Percentiles rank a stretch among this genome's conserved stretches.
These are phyloP conservation scores for Dasyurus viverrinus DNA, from an alignment of 2,113 vertebrate species.

Conservation along the genomic window DNA sequence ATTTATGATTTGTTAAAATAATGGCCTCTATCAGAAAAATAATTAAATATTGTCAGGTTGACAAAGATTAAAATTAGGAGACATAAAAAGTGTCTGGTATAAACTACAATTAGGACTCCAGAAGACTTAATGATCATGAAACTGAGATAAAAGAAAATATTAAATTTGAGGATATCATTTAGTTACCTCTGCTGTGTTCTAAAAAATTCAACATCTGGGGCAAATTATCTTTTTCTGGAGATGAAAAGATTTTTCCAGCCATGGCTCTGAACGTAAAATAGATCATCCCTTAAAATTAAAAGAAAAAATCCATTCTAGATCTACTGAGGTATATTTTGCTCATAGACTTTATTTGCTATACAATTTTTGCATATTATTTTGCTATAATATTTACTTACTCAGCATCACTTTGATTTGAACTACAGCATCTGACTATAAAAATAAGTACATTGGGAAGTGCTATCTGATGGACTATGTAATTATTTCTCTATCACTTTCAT, in stretches of 20 bases:
- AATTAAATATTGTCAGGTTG: background rate
- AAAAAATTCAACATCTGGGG: background rate
- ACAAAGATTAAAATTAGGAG: background rate
- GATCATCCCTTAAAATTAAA: background rate
- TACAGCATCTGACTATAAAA: background rate
- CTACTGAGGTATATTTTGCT: background rate
- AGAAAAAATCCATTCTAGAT: background rate
- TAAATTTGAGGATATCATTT: background rate
- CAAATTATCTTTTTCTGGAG: background rate
- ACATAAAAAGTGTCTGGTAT: background rate
- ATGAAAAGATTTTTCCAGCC: background rate
- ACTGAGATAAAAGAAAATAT: background rate
- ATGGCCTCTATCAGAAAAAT: background rate
- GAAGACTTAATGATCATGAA: background rate
- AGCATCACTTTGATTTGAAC: background rate
- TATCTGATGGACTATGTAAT: background rate
- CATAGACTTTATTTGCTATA: background rate
- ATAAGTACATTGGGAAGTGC: background rate
- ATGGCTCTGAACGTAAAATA: background rate
- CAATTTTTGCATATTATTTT: background rate
- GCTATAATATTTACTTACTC: too few relatives aligned
- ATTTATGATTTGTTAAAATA: background rate
- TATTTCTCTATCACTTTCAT: background rate
- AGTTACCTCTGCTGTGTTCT: background rate
- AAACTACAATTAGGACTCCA: background rate